Evolutionary conservation across 2,113 vertebrate genomes (phyloP), one percentile per base, ranked within the genome.

Genomic region (Eclectus roratus): DNA sequence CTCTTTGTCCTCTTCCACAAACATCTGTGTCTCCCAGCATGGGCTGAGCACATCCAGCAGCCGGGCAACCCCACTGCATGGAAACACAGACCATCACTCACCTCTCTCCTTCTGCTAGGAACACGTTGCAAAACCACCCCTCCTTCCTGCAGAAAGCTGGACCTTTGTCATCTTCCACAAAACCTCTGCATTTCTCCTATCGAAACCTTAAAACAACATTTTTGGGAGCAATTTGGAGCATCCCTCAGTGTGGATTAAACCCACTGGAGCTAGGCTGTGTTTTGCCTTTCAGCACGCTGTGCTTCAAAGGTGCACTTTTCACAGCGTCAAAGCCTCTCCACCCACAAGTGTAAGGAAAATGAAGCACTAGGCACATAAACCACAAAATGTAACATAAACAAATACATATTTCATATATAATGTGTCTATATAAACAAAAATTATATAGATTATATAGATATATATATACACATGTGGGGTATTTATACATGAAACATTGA

Each of bases 171-270:
- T 37, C 74, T 55, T 64, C 44, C 65, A 53, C 39, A 25, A 66
- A 53, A n/a, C 21, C 21, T 46, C 76, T 80, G 39, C 71, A 35
- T 29, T 37, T 71, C 27, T 83, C 16, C 53, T 52, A 1, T 8
- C 0, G 0, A 47, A 78, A 80, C 27, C 68, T 65, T 72, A 25
- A 80, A 69, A 35, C 0, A 0, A 28, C 0, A 0, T 61, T 88
- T 84, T 20, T 9, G 19, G 61, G 55, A 91, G 78, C 50, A 73
- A 71, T 65, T 55, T 53, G 33, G 41, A 92, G 56, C 56, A 50
- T 74, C 25, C 23, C 31, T 81, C 6, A 0, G 39, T 35, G 43
- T 17, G 24, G 52, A 68, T 80, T 72, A 69, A 88, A 73, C 68
- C 2, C 6, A 4, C 5, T 0, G 3, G 76, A 80, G 49, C 71